Percentiles rank a stretch among this genome's conserved stretches.
Evolutionary conservation across 2,113 vertebrate species (phyloP).

Genomic region (Paedocypris sp.): DNA sequence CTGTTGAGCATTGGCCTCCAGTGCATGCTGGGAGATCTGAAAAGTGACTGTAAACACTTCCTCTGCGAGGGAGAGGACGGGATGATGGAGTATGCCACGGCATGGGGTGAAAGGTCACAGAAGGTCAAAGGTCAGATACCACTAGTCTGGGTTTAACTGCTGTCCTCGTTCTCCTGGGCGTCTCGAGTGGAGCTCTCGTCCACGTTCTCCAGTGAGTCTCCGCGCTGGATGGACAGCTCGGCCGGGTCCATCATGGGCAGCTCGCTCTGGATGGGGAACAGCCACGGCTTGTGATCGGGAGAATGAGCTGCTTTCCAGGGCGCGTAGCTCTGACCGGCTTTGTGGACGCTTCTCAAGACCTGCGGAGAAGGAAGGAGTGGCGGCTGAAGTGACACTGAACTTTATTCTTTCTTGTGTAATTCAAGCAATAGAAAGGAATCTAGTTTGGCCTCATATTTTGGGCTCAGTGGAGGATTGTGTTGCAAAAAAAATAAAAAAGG

Average conservation of each 20-base stretch:
- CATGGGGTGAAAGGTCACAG: background rate
- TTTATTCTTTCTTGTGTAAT: background rate
- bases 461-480: background rate
- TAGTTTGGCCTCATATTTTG: slow-evolving; percentile 15
- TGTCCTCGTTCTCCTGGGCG: slow-evolving; percentile 46
- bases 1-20: too few species aligned
- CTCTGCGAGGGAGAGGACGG: background rate
- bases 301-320: slow-evolving; percentile 60
- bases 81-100: background rate
- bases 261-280: slow-evolving; percentile 59
- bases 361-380: slow-evolving; percentile 26
- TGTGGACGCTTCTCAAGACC: slow-evolving; percentile 61
- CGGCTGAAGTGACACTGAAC: background rate
- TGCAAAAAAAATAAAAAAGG: background rate
- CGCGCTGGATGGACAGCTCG: slow-evolving; percentile 60
- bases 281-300: slow-evolving; percentile 59
- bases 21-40: too few species aligned
- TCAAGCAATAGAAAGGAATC: slow-evolving; percentile 9
- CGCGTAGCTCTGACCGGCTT: slow-evolving; percentile 56
- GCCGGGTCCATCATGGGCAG: slow-evolving; percentile 56
- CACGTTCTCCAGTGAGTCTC: slow-evolving; percentile 64
- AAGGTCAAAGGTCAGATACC: background rate
- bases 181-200: slow-evolving; percentile 55
- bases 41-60: background rate
- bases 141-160: slow-evolving; percentile 37